A percentile compares a stretch with the other conserved stretches of the same genome.
Conservation (phyloP, 1,140 invertebrate species). For the Teleopsis dalmanni region DNA sequence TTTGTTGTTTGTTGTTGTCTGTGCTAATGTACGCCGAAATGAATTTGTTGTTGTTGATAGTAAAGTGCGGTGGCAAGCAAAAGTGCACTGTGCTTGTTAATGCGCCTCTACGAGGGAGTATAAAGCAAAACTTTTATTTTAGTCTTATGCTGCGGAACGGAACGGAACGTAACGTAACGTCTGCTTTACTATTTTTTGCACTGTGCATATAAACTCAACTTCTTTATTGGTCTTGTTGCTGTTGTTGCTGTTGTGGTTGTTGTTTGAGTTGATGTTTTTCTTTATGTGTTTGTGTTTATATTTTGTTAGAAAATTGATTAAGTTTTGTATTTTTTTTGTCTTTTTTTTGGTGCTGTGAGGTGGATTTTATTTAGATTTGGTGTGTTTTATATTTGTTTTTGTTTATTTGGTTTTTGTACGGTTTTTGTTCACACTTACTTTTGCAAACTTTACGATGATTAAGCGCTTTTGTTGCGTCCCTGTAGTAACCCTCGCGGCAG, state of each 20-base stretch:
- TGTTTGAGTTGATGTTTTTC: too few species aligned
- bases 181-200: background rate
- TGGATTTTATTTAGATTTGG: background rate
- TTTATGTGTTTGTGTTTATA: background rate
- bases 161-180: background rate
- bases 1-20: too few species aligned
- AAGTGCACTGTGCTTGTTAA: too few species aligned
- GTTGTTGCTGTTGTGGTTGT: too few species aligned
- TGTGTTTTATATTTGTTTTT: background rate
- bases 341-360: background rate
- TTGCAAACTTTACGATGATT: conserved; percentile 87
- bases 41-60: too few species aligned
- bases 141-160: too few species aligned
- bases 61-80: too few species aligned
- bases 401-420: background rate
- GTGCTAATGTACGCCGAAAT: too few species aligned
- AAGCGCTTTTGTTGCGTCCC: conserved; percentile 77
- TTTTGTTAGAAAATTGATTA: background rate
- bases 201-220: background rate
- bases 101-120: too few species aligned
- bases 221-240: background rate
- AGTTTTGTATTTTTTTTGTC: background rate
- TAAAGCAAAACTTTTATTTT: too few species aligned
- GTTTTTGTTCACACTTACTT: conserved; percentile 58
- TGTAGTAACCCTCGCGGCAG: conserved; percentile 86